Conservation (phyloP, 2,888 invertebrate genomes). For the Strigamia maritima region DNA sequence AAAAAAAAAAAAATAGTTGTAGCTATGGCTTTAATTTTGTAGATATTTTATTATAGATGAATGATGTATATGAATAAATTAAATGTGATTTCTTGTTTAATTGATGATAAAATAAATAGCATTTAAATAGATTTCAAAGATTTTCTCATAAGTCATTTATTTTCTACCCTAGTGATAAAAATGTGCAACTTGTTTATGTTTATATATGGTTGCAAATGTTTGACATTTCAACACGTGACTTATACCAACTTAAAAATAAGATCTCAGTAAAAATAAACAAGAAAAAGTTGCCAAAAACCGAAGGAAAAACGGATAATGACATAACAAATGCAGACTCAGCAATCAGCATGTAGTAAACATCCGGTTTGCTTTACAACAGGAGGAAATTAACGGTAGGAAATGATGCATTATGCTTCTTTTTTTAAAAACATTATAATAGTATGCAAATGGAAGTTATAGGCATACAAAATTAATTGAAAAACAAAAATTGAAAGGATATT, state of each 20-base stretch:
- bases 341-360: not conserved
- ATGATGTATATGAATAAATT: not conserved
- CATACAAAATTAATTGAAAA: too few species aligned
- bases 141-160: not conserved
- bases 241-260: not conserved
- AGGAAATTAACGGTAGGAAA: not conserved
- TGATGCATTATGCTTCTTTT: too few species aligned
- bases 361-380: not conserved
- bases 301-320: slow-evolving; percentile 3
- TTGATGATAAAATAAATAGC: not conserved
- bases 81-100: not conserved
- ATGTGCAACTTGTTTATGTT: not conserved
- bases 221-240: slow-evolving; percentile 8
- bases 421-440: too few species aligned
- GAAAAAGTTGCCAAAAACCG: slow-evolving; percentile 6
- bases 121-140: not conserved
- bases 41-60: slow-evolving; percentile 10
- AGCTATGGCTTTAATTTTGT: not conserved
- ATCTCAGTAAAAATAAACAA: not conserved
- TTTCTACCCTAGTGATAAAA: not conserved
- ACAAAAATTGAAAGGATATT: too few species aligned
- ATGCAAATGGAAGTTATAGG: too few species aligned
- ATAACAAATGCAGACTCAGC: slow-evolving; percentile 3
- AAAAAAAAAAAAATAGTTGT: not conserved
- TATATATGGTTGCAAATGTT: not conserved